Base-by-base conservation (phyloP, 2,113 vertebrate genomes). In the Antigone vipio region DNA sequence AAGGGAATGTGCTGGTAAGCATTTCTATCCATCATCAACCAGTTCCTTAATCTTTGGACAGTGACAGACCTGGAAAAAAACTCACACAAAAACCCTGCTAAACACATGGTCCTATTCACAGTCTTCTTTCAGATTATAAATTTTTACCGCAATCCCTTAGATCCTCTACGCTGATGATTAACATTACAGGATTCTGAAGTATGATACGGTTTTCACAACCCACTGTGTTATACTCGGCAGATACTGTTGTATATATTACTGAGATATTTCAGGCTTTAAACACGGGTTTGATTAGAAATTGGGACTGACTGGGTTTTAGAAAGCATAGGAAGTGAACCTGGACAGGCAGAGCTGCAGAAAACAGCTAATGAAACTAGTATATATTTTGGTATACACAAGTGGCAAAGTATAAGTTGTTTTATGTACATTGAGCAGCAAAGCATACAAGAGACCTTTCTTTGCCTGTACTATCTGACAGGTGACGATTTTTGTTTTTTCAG, bases 21-120 rank as follows among this genome's bases (percentile, higher is more conserved):
- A 30, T 73, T 62, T 58, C 71, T 7, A 71, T 7, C 18, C 32
- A 50, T 34, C 75, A 52, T 30, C 35, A 44, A 64, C 4, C 16
- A 84, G 21, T 24, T 62, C 14, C 27, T 29, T 50, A 63, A 17
- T 42, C 29, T 63, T 34, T 77, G 30, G 45, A 68, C 30, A 76
- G 52, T 4, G 18, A 72, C 0, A 86, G 66, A 80, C 14, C 2
- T 0, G 2, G 22, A 2, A 23, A 63, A 76, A 38, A 17, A 16
- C 4, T 3, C 13, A 76, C 9, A 8, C 9, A 6, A 9, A 71
- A 1, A 0, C 0, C 24, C 35, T 73, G 22, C 35, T 4, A 68
- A 93, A 42, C 10, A 44, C n/a, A 64, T 1, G 4, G 23, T 45
- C 32, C 38, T 63, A 64, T 44, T 76, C 34, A 68, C 0, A 40